phyloP scores from a whole-genome alignment of 2,797 vertebrate species.

The Fistularia commersonii region DNA sequence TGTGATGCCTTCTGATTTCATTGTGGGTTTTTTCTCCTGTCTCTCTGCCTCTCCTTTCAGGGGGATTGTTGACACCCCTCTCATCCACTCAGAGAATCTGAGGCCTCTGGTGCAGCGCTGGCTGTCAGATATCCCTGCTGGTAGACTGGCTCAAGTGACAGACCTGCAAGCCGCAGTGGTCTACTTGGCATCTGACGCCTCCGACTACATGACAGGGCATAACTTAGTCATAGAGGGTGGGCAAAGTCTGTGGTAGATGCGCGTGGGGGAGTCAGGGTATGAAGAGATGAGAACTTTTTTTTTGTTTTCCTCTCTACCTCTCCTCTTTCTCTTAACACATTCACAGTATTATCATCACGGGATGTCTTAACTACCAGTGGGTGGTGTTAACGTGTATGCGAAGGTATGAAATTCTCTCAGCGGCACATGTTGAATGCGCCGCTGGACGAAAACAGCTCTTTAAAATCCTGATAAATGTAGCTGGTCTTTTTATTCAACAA shows the following conservation, averaged over 20 bases:
- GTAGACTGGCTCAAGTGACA: conserved; percentile 83
- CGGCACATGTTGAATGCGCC: no score
- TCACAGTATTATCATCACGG: no score
- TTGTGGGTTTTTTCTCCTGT: conserved; percentile 25
- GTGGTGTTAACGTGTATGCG: no score
- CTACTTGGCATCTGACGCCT: conserved; percentile 85
- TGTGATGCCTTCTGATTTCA: conserved; percentile 73
- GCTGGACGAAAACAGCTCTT: no score
- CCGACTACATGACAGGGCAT: conserved; percentile 87
- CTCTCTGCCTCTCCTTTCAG: conserved; percentile 67
- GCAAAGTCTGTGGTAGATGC: conserved; percentile 83
- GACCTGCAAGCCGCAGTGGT: conserved; percentile 87
- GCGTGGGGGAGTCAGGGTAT: conserved; percentile 21
- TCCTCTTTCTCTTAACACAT: neutral
- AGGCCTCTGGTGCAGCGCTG: conserved; percentile 80
- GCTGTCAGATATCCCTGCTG: conserved; percentile 84
- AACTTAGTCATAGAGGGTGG: conserved; percentile 90
- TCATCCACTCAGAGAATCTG: conserved; percentile 82
- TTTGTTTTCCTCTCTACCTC: conserved; percentile 20
- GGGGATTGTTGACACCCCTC: conserved; percentile 85
- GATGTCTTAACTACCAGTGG: no score
- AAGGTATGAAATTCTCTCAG: no score
- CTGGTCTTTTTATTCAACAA: no score
- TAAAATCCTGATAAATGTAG: no score
- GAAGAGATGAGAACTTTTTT: conserved; percentile 45